These are phyloP conservation scores for Spea hammondii DNA, from an alignment of 2,797 vertebrate species.

Conservation along the genomic window DNA sequence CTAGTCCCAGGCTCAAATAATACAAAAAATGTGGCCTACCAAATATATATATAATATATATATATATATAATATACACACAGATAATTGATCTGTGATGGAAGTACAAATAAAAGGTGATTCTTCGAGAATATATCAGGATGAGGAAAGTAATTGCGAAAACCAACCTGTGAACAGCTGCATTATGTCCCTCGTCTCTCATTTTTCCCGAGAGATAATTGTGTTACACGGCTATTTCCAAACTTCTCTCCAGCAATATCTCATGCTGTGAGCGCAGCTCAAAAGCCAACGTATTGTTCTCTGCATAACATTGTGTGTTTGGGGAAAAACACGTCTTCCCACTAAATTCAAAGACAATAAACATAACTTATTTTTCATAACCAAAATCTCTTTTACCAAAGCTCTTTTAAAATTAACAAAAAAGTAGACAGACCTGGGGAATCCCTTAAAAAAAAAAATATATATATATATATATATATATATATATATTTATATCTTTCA, in stretches of 20 bases:
- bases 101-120: slow-evolving; percentile 5
- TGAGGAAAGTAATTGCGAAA: slow-evolving; percentile 5
- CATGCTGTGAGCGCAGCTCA: not conserved
- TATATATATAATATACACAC: not conserved
- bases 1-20: too few species aligned
- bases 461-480: too few species aligned
- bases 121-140: not conserved
- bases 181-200: not conserved
- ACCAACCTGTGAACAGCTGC: not conserved
- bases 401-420: too few species aligned
- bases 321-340: too few species aligned
- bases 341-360: too few species aligned
- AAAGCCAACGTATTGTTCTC: not conserved
- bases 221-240: not conserved
- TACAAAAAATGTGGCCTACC: too few species aligned
- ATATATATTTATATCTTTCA: too few species aligned
- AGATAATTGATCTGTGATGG: not conserved
- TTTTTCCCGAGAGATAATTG: slow-evolving; percentile 7
- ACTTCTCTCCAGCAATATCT: not conserved
- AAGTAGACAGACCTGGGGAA: too few species aligned
- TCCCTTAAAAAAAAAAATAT: too few species aligned
- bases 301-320: not conserved
- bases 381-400: too few species aligned
- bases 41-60: too few species aligned
- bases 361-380: too few species aligned